A percentile compares a stretch with the other conserved stretches of the same genome.
phyloP scores from a whole-genome alignment of 2,797 vertebrate species.

The Adrianichthys oophorus region DNA sequence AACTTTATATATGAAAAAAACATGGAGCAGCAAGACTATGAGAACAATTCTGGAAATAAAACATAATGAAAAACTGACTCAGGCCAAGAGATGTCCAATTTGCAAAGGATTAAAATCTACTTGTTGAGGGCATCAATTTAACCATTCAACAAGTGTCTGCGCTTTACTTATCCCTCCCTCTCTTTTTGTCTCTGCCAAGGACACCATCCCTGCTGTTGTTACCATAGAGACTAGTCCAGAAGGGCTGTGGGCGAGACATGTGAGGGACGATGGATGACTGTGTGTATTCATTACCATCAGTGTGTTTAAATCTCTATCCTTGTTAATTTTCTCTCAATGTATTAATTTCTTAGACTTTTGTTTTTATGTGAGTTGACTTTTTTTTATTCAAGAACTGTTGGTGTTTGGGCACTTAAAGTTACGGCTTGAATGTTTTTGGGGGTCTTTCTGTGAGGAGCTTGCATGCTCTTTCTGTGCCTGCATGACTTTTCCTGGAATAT shows the following conservation, averaged over 20 bases:
- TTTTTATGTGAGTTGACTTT: not conserved
- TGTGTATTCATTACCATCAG: conserved; percentile 25
- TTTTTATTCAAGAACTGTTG: not conserved
- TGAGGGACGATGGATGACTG: conserved; percentile 68
- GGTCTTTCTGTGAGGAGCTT: no score
- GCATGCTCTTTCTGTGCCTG: no score
- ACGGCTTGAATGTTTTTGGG: not conserved
- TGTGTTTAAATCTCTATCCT: conserved; percentile 34
- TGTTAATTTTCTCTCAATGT: conserved; percentile 26
- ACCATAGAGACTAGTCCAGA: conserved; percentile 80
- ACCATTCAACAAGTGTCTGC: conserved; percentile 68
- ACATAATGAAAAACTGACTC: conserved; percentile 12
- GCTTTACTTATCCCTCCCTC: conserved; percentile 17
- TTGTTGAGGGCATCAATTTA: conserved; percentile 64
- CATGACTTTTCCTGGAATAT: no score
- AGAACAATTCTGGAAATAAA: conserved; percentile 28
- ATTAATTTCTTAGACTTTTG: conserved; percentile 4
- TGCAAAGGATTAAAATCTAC: conserved; percentile 45
- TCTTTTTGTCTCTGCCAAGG: conserved; percentile 73
- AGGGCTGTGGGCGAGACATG: conserved; percentile 76
- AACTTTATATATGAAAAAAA: no score
- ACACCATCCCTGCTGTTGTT: conserved; percentile 79
- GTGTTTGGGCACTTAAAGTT: not conserved
- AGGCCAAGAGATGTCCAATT: conserved; percentile 14
- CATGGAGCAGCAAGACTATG: conserved; percentile 20